Percentiles rank a stretch among this genome's conserved stretches.
These are phyloP conservation scores for Eupithecia exiguata DNA, from an alignment of 2,888 invertebrate species.

Conservation along the genomic window DNA sequence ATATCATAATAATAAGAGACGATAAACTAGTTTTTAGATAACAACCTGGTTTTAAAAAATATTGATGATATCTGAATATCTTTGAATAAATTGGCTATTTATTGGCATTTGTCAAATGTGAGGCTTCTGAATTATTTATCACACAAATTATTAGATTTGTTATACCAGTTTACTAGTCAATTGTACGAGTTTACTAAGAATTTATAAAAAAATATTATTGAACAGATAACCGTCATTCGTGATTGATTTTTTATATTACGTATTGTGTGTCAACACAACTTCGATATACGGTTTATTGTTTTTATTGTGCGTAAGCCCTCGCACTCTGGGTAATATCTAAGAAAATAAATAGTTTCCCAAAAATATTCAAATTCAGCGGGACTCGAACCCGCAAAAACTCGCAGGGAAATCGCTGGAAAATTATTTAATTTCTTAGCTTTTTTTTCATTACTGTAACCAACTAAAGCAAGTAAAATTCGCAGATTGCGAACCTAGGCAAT, in stretches of 20 bases:
- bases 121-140: slow-evolving; percentile 22
- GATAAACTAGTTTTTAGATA: slow-evolving; percentile 46
- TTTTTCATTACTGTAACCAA: too few relatives aligned
- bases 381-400: too few relatives aligned
- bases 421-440: too few relatives aligned
- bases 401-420: too few relatives aligned
- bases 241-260: background rate
- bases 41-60: slow-evolving; percentile 29
- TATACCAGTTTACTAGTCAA: background rate
- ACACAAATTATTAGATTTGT: background rate
- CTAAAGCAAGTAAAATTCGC: background rate
- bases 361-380: too few relatives aligned
- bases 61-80: slow-evolving; percentile 33
- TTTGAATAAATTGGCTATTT: slow-evolving; percentile 21
- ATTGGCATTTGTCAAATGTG: slow-evolving; percentile 15
- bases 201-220: background rate
- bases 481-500: background rate
- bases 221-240: background rate
- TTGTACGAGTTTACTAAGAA: background rate
- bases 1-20: slow-evolving; percentile 38
- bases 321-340: too few relatives aligned
- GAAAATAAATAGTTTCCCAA: too few relatives aligned
- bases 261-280: background rate
- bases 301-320: too few relatives aligned
- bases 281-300: too few relatives aligned